Base-by-base conservation (phyloP, 2,797 vertebrate species). In the Astyanax mexicanus region DNA sequence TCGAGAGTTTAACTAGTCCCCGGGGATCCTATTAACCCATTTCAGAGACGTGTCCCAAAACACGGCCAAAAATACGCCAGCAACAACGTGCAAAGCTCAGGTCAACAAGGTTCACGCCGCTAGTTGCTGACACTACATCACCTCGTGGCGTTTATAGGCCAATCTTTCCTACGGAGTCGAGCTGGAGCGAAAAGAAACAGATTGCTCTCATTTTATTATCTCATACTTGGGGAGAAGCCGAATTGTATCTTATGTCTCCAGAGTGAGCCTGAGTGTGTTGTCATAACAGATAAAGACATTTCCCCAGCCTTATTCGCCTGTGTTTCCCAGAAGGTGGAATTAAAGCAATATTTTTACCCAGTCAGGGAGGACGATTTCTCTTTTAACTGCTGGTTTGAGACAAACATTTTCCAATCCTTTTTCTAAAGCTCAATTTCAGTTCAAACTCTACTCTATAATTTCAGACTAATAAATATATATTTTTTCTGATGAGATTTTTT, bases 171-270 rank as follows among this genome's bases (percentile, higher is more conserved):
- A 37, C 58, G 42, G 19, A 35, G 10, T 37, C 42, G 12, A 35
- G 29, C 58, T 57, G 68, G 13, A 55, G 13, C n/a, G 45, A 55
- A 66, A 57, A 71, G 13, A 66, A 47, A 71, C 40, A 61, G 45
- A 78, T 57, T 65, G 49, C 23, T 73, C 8, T 65, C 15, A 38
- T 75, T 81, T 67, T 72, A 37, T 66, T 42, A 55, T 78, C 47
- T 75, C 23, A 40, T 72, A 47, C 23, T 62, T 78, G 51, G 13
- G 42, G 47, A 72, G 37, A 75, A 61, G 45, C 45, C 38, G 17
- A 57, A 78, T 21, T 51, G 25, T 52, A 78, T 61, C 42, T 61
- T 40, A 9, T 49, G 29, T 70, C 68, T 45, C 40, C 68, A 71
- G 38, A 45, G 40, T 47, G 7, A 44, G 49, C 8, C 25, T 37